A percentile compares a stretch with the other conserved stretches of the same genome.
phyloP scores from a whole-genome alignment of 2,888 invertebrate genomes.

The Diachrysia chrysitis region DNA sequence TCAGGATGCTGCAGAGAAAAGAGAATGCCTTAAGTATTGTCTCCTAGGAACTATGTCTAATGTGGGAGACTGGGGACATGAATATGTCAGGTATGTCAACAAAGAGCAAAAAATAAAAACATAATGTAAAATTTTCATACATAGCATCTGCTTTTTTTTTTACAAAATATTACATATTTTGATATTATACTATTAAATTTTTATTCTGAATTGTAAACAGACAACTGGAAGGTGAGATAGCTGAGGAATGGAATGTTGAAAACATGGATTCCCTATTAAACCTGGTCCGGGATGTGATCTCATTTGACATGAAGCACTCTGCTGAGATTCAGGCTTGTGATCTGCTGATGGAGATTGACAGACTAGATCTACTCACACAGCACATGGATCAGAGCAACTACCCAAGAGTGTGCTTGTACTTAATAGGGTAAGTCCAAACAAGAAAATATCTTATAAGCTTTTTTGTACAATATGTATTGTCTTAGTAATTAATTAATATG shows the following conservation, averaged over 20 bases:
- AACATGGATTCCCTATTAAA: slow-evolving; percentile 91
- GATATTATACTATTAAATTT: neutral
- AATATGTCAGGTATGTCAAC: slow-evolving; percentile 94
- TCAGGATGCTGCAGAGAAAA: slow-evolving; percentile 87
- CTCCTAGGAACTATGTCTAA: slow-evolving; percentile 94
- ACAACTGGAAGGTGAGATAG: slow-evolving; percentile 96
- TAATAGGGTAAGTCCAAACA: slow-evolving; percentile 87
- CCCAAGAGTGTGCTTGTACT: slow-evolving; percentile 97
- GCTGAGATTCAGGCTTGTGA: slow-evolving; percentile 99
- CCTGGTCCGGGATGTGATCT: slow-evolving; percentile 96
- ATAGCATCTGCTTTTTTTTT: neutral
- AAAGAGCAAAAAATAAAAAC: neutral
- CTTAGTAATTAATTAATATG: no score
- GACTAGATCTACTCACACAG: slow-evolving; percentile 94
- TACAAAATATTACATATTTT: no score
- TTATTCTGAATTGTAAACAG: slow-evolving; percentile 77
- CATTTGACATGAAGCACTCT: slow-evolving; percentile 98
- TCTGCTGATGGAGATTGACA: slow-evolving; percentile 98
- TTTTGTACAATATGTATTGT: no score
- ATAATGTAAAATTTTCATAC: neutral
- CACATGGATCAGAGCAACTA: slow-evolving; percentile 97
- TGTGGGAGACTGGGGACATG: slow-evolving; percentile 99
- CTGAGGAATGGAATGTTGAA: slow-evolving; percentile 93
- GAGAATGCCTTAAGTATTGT: slow-evolving; percentile 97
- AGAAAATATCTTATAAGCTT: neutral